Percentiles rank a stretch among this genome's conserved stretches.
phyloP scores from a whole-genome alignment of 2,888 invertebrate species.

The Hedychridium roseum region DNA sequence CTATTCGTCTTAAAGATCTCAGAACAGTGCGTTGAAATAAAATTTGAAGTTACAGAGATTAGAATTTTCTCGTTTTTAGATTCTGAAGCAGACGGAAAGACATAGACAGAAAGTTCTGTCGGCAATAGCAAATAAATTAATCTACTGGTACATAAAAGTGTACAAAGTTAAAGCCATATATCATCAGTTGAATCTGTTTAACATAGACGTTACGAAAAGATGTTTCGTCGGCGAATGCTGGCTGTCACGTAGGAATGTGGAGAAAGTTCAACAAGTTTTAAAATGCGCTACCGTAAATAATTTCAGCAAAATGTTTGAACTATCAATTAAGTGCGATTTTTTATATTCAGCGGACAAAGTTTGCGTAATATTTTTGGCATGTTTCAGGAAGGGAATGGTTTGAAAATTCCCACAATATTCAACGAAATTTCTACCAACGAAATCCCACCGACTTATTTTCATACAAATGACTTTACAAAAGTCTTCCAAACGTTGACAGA shows the following conservation, averaged over 20 bases:
- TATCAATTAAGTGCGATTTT: too few species aligned
- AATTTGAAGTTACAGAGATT: too few species aligned
- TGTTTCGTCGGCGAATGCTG: background rate
- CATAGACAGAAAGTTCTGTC: background rate
- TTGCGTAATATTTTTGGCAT: too few species aligned
- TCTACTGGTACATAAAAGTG: background rate
- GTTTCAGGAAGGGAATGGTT: too few species aligned
- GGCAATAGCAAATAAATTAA: background rate
- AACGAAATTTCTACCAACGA: too few species aligned
- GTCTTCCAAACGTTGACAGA: slow-evolving; percentile 96
- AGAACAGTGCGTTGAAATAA: background rate
- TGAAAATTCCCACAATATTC: too few species aligned
- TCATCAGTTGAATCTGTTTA: background rate
- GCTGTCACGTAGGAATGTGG: background rate
- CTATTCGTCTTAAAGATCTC: background rate
- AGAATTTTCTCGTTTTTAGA: too few species aligned
- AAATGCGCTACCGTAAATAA: too few species aligned
- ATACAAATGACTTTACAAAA: slow-evolving; percentile 94
- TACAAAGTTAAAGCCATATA: background rate
- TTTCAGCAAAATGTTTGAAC: too few species aligned
- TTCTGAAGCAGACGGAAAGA: background rate
- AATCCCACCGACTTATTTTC: slow-evolving; percentile 94
- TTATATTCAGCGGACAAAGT: too few species aligned
- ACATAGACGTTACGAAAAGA: background rate
- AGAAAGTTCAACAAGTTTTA: background rate